Percentiles rank a stretch among this genome's conserved stretches.
Evolutionary conservation across 2,797 vertebrate genomes (phyloP).

Genomic region (Acipenser oxyrinchus): DNA sequence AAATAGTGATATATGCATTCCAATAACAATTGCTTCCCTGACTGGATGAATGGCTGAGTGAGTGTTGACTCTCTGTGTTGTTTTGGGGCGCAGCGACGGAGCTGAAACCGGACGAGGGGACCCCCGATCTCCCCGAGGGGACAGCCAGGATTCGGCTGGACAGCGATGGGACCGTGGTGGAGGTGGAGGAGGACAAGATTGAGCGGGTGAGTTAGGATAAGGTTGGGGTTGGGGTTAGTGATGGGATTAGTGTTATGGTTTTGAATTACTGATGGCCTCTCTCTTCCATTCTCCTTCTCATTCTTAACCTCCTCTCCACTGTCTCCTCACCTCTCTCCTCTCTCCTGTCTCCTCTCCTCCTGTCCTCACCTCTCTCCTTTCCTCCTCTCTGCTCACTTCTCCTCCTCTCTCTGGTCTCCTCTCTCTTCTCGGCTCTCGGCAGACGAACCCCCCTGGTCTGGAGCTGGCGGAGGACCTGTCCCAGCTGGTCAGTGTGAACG

Average conservation of each 20-base stretch:
- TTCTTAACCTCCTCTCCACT: neutral
- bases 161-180: constrained; percentile 49
- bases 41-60: no score
- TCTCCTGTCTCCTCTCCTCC: neutral
- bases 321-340: neutral
- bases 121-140: constrained; percentile 69
- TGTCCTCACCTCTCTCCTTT: neutral
- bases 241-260: neutral
- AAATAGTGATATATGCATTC: no score
- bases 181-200: constrained; percentile 66
- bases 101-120: constrained; percentile 86
- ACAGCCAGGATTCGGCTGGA: constrained; percentile 69
- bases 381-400: neutral
- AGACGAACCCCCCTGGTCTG: constrained; percentile 76
- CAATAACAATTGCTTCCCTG: no score
- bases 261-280: neutral
- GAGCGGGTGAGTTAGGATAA: constrained; percentile 60
- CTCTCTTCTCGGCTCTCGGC: neutral
- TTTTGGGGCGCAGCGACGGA: constrained; percentile 64
- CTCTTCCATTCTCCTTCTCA: no score
- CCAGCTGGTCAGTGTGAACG: constrained; percentile 68
- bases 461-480: constrained; percentile 78
- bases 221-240: neutral
- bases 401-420: neutral
- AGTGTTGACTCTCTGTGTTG: neutral